A percentile compares a stretch with the other conserved stretches of the same genome.
Evolutionary conservation across 1,140 invertebrate genomes (phyloP).

Genomic region (Reticulitermes speratus): DNA sequence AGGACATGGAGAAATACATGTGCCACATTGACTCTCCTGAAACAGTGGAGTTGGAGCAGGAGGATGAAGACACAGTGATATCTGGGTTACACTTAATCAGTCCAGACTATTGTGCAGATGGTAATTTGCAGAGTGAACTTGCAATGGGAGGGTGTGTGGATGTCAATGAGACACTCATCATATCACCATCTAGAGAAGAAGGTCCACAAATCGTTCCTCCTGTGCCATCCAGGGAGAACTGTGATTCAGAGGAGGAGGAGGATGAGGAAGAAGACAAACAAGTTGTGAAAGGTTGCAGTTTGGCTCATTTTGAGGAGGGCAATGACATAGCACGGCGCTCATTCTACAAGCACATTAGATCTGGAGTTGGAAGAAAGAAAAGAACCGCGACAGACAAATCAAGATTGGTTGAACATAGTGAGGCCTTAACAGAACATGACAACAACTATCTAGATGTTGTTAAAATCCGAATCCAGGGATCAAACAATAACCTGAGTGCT

Average conservation of each 20-base stretch:
- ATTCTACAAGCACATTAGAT: constrained; percentile 45
- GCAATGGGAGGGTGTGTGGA: neutral
- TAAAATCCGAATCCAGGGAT: constrained; percentile 42
- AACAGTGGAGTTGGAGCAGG: constrained; percentile 51
- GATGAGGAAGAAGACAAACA: constrained; percentile 49
- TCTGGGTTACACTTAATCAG: neutral
- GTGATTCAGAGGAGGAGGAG: constrained; percentile 37
- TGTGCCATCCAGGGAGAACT: too few species aligned
- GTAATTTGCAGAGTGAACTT: constrained; percentile 6
- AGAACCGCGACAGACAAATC: neutral
- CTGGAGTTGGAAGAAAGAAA: neutral
- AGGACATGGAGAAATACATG: constrained; percentile 52
- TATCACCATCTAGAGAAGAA: neutral
- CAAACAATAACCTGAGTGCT: constrained; percentile 36
- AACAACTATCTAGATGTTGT: constrained; percentile 34
- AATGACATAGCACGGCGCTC: constrained; percentile 76
- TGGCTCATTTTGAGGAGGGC: constrained; percentile 75
- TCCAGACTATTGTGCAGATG: neutral
- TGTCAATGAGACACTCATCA: neutral
- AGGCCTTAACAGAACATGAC: neutral
- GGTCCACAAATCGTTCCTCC: neutral
- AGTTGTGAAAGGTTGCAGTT: constrained; percentile 66
- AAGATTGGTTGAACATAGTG: neutral
- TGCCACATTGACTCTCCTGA: constrained; percentile 80
- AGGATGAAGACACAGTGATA: neutral